Evolutionary conservation across 1,140 invertebrate genomes (phyloP).

Genomic region (Riptortus pedestris): DNA sequence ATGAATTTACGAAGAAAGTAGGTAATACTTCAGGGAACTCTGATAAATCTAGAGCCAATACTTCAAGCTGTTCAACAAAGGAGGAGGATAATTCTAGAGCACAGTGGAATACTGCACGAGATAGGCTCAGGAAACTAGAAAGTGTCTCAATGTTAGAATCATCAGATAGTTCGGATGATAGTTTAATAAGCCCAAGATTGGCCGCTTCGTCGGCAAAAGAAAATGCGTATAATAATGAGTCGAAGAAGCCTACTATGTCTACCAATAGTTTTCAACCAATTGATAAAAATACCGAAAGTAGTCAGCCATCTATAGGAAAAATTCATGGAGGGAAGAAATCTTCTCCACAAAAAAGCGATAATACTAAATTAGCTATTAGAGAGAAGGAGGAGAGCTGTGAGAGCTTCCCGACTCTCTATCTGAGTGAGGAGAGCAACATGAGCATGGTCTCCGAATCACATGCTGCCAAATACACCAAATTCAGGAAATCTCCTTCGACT

Average conservation of each 20-base stretch:
- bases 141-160: not conserved
- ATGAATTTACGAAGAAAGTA: not conserved
- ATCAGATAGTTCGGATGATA: not conserved
- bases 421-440: constrained; percentile 4
- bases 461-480: not conserved
- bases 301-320: too few species aligned
- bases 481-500: not conserved
- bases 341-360: too few species aligned
- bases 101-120: not conserved
- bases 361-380: not conserved
- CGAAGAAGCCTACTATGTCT: too few species aligned
- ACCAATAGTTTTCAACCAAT: too few species aligned
- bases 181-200: too few species aligned
- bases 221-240: too few species aligned
- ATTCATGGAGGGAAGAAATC: too few species aligned
- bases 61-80: too few species aligned
- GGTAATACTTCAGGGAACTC: too few species aligned
- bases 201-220: too few species aligned
- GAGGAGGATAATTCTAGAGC: not conserved
- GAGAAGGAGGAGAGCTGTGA: constrained; percentile 9
- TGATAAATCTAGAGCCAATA: too few species aligned
- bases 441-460: not conserved
- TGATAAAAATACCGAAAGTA: too few species aligned
- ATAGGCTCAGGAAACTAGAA: not conserved
- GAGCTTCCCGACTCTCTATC: not conserved